Percentiles rank a stretch among this genome's conserved stretches.
These are phyloP conservation scores for Eucriotettix oculatus DNA, from an alignment of 2,888 invertebrate species.

Conservation along the genomic window DNA sequence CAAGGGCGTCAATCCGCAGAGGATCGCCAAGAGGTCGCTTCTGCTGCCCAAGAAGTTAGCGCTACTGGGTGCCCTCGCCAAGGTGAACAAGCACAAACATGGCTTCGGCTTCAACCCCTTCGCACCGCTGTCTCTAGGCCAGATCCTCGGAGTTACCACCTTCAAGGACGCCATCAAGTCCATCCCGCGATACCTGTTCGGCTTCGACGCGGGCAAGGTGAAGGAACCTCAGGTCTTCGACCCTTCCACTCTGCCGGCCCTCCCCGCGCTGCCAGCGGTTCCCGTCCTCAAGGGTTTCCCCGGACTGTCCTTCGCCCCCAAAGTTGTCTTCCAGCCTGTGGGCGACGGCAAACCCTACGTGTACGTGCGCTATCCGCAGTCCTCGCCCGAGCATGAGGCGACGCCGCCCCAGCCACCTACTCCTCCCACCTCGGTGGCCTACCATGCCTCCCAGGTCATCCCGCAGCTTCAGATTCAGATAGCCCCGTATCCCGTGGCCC, in stretches of 20 bases:
- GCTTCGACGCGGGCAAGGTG: background rate
- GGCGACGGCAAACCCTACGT: background rate
- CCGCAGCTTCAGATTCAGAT: background rate
- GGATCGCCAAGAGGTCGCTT: background rate
- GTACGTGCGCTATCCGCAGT: background rate
- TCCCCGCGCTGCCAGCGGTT: background rate
- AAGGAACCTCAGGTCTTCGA: background rate
- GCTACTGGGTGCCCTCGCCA: background rate
- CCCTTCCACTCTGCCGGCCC: background rate
- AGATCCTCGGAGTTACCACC: background rate
- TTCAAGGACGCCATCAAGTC: background rate
- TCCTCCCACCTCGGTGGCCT: background rate
- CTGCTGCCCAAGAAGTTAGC: background rate
- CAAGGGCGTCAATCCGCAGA: background rate
- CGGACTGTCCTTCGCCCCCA: background rate
- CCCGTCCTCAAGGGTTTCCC: background rate
- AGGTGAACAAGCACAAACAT: background rate
- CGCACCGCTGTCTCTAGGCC: too few species aligned
- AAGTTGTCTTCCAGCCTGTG: background rate
- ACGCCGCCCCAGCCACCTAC: background rate
- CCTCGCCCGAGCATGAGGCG: background rate
- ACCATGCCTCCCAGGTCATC: background rate
- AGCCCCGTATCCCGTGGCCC: background rate
- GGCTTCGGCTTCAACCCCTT: too few species aligned
- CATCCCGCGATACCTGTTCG: background rate